These are phyloP conservation scores for Siniperca undulata DNA, from an alignment of 2,797 vertebrate genomes.

Conservation along the genomic window DNA sequence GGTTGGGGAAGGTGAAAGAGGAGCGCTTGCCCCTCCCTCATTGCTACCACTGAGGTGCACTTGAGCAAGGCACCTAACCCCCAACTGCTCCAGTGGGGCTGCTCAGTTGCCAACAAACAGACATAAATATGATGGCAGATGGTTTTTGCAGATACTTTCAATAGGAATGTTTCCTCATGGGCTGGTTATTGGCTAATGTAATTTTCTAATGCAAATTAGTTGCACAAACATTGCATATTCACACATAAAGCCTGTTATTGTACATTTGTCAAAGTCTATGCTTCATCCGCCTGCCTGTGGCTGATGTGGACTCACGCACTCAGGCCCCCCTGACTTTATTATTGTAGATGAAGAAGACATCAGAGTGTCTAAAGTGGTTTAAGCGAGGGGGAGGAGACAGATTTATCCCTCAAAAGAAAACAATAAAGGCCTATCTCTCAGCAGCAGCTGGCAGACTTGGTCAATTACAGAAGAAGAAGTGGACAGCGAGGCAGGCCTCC, in stretches of 20 bases:
- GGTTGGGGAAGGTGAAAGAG: no score
- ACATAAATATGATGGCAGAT: not conserved
- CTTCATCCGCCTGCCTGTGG: slow-evolving; percentile 20
- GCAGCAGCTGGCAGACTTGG: slow-evolving; percentile 50
- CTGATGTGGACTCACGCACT: slow-evolving; percentile 19
- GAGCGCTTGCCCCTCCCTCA: no score
- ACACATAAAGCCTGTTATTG: not conserved
- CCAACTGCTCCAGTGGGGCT: not conserved
- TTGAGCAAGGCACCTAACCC: no score
- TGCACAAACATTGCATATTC: not conserved
- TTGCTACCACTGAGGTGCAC: no score
- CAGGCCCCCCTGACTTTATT: slow-evolving; percentile 49
- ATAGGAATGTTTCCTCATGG: not conserved
- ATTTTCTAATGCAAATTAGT: not conserved
- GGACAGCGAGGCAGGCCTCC: not conserved
- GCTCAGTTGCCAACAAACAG: not conserved
- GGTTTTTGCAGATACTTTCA: not conserved
- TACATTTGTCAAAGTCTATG: slow-evolving; percentile 8
- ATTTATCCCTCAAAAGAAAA: slow-evolving; percentile 65
- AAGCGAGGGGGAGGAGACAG: slow-evolving; percentile 23
- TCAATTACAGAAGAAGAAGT: slow-evolving; percentile 35
- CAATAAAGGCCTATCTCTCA: slow-evolving; percentile 60
- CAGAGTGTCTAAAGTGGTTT: slow-evolving; percentile 56
- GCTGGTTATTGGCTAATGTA: not conserved
- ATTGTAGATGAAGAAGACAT: slow-evolving; percentile 55